phyloP scores from a whole-genome alignment of 2,113 vertebrate species.

The Cnemophilus loriae region DNA sequence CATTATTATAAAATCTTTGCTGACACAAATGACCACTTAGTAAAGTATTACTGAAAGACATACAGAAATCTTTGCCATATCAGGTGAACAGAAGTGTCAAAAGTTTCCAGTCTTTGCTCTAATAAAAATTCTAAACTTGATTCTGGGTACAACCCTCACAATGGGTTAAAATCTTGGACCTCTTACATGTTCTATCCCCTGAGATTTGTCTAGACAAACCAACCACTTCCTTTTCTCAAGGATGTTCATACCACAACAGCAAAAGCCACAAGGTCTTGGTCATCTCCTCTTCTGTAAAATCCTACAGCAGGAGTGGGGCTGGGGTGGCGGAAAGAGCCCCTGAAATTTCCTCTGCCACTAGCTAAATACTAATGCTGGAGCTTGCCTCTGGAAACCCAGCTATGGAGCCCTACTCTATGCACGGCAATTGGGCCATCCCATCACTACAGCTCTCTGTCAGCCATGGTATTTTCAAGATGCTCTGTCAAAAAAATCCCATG shows the following conservation, averaged over 20 bases:
- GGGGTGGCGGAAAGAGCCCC: neutral
- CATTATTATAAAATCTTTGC: neutral
- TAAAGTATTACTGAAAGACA: neutral
- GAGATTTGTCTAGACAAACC: neutral
- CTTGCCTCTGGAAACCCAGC: neutral
- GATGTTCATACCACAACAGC: neutral
- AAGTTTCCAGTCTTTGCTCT: neutral
- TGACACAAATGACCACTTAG: neutral
- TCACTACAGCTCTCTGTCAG: neutral
- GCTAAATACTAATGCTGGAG: neutral
- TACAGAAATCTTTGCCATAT: neutral
- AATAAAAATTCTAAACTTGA: neutral
- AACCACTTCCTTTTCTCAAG: slow-evolving; percentile 28
- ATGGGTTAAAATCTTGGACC: neutral
- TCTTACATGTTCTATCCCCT: neutral
- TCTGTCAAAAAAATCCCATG: neutral
- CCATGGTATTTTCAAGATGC: neutral
- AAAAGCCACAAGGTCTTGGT: neutral
- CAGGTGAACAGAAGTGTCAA: neutral
- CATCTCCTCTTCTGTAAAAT: neutral
- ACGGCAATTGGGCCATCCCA: neutral
- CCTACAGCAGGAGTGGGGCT: neutral
- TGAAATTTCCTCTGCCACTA: neutral
- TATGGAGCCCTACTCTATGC: fast-evolving
- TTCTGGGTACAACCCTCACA: neutral